phyloP scores from a whole-genome alignment of 2,888 invertebrate species.

The Chironomus riparius region DNA sequence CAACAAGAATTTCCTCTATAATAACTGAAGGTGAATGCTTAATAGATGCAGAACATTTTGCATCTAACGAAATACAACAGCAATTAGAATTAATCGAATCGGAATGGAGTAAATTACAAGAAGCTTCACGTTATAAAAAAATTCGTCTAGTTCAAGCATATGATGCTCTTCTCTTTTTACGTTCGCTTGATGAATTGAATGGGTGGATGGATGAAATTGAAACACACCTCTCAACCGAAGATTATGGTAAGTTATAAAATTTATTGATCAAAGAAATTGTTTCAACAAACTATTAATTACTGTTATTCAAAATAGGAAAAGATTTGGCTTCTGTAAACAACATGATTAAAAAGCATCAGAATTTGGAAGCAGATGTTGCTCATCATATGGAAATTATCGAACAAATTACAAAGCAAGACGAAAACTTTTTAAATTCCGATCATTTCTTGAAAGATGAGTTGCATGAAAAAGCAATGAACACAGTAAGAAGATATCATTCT shows the following conservation, averaged over 20 bases:
- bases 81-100: constrained; percentile 75
- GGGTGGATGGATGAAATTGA: constrained; percentile 89
- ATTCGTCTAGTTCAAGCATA: constrained; percentile 82
- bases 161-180: constrained; percentile 77
- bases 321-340: constrained; percentile 80
- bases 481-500: constrained; percentile 62
- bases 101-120: constrained; percentile 79
- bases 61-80: constrained; percentile 71
- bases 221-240: constrained; percentile 50
- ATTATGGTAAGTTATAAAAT: constrained; percentile 40
- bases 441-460: constrained; percentile 90
- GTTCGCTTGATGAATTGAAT: constrained; percentile 86
- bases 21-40: constrained; percentile 68
- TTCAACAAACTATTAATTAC: too few relatives aligned
- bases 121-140: constrained; percentile 72
- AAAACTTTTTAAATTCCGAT: constrained; percentile 64
- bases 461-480: constrained; percentile 57
- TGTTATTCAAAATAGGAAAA: constrained; percentile 45
- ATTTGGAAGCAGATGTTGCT: constrained; percentile 77
- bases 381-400: constrained; percentile 77
- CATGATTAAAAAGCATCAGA: constrained; percentile 67
- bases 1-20: constrained; percentile 74
- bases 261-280: too few relatives aligned
- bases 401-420: constrained; percentile 67
- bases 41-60: constrained; percentile 77